phyloP scores from a whole-genome alignment of 1,140 invertebrate genomes.

The Theocolax elegans region DNA sequence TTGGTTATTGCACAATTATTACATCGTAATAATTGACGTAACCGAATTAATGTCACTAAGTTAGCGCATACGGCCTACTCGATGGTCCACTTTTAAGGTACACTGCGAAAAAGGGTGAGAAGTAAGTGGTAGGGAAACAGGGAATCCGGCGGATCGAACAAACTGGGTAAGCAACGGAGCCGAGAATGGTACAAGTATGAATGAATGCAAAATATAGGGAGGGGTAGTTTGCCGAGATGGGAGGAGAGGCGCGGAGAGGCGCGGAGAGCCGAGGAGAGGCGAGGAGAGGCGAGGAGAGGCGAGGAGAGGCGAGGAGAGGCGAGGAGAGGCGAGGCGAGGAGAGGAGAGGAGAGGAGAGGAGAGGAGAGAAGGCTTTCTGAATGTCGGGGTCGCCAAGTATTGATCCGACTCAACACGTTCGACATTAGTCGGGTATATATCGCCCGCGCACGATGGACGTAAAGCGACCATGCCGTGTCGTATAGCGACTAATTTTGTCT shows the following conservation, averaged over 20 bases:
- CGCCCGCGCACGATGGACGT: slow-evolving; percentile 49
- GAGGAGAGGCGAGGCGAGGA: slow-evolving; percentile 48
- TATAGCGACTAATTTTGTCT: no score
- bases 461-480: no score
- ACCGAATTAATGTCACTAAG: no score
- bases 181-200: slow-evolving; percentile 55
- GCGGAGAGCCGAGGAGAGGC: slow-evolving; percentile 55
- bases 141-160: no score
- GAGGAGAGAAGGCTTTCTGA: slow-evolving; percentile 58
- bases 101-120: no score
- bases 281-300: slow-evolving; percentile 44
- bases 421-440: slow-evolving; percentile 61
- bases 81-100: no score
- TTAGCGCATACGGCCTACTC: no score
- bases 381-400: slow-evolving; percentile 68
- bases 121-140: no score
- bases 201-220: slow-evolving; percentile 57
- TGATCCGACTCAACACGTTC: slow-evolving; percentile 62
- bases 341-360: slow-evolving; percentile 46
- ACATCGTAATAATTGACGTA: no score
- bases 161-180: no score
- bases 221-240: slow-evolving; percentile 39
- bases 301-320: slow-evolving; percentile 49
- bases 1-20: no score
- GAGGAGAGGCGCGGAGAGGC: slow-evolving; percentile 63